Conservation (phyloP, 1,140 invertebrate genomes). For the Caligus rogercresseyi region DNA sequence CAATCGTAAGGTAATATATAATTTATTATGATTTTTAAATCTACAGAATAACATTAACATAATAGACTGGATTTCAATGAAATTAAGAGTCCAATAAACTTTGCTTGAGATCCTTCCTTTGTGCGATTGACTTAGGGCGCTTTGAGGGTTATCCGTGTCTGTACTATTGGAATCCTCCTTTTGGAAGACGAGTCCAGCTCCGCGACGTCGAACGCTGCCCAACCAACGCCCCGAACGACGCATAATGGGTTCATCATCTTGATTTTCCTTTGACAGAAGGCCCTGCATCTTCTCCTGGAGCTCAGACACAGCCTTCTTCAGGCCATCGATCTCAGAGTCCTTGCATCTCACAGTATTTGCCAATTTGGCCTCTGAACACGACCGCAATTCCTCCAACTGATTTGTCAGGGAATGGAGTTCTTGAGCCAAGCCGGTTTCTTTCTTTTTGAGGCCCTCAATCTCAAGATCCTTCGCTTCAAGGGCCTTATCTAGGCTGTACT, state of each 20-base stretch:
- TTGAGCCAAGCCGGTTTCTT: neutral
- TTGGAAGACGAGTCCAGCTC: neutral
- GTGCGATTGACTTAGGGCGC: neutral
- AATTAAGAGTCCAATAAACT: neutral
- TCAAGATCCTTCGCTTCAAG: neutral
- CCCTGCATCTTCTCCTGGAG: neutral
- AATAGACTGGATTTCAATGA: too few species aligned
- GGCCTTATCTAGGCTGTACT: neutral
- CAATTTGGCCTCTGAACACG: neutral
- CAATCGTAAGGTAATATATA: conserved; percentile 66
- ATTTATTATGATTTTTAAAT: conserved; percentile 16
- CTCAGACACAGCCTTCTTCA: neutral
- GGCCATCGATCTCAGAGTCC: neutral
- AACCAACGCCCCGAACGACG: neutral
- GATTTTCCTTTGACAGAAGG: neutral
- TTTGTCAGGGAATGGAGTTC: neutral
- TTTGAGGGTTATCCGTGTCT: neutral
- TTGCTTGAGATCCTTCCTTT: neutral
- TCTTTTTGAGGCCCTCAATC: neutral
- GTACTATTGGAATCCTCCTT: neutral
- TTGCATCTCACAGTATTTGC: neutral
- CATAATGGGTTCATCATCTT: neutral
- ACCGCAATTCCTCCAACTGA: neutral
- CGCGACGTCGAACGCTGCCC: neutral
- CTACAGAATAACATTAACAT: neutral